Conservation (phyloP, 2,797 vertebrate species). For the Mus spretus region DNA sequence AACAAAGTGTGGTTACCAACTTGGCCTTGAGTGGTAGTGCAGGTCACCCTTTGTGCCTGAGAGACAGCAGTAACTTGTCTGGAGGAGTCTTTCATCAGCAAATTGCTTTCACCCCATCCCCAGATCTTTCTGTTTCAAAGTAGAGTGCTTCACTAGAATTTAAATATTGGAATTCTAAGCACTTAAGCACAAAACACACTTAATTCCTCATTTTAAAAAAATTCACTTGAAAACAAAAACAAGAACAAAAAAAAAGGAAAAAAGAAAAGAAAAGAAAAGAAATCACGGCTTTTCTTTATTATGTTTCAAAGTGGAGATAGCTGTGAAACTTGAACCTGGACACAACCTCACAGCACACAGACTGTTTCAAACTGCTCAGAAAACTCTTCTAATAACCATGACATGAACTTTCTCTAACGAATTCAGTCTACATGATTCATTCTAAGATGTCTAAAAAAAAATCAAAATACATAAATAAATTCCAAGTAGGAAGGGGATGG, state of each 20-base stretch:
- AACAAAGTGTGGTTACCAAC: conserved; percentile 12
- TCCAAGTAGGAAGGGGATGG: conserved; percentile 35
- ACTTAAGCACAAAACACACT: conserved; percentile 75
- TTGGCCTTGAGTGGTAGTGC: conserved; percentile 60
- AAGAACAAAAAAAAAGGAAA: neutral
- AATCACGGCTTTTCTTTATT: conserved; percentile 74
- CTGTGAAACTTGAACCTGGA: conserved; percentile 77
- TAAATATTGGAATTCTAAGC: conserved; percentile 71
- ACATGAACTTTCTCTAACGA: conserved; percentile 11
- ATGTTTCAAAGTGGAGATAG: conserved; percentile 81
- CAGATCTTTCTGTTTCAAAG: conserved; percentile 78
- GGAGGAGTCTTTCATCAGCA: conserved; percentile 78
- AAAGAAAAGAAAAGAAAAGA: neutral
- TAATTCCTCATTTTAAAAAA: conserved; percentile 62
- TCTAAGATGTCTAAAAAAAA: conserved; percentile 68
- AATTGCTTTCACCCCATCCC: conserved; percentile 57
- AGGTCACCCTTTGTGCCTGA: conserved; percentile 45
- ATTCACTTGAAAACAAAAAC: no score
- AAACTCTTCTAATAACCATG: conserved; percentile 77
- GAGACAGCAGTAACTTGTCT: conserved; percentile 74
- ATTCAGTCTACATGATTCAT: conserved; percentile 50
- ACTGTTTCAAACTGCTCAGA: conserved; percentile 75
- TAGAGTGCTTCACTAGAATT: conserved; percentile 62
- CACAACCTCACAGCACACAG: conserved; percentile 61
- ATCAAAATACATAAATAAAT: conserved; percentile 69